Evolutionary conservation across 2,888 invertebrate genomes (phyloP).

Genomic region (Cinara cedri): DNA sequence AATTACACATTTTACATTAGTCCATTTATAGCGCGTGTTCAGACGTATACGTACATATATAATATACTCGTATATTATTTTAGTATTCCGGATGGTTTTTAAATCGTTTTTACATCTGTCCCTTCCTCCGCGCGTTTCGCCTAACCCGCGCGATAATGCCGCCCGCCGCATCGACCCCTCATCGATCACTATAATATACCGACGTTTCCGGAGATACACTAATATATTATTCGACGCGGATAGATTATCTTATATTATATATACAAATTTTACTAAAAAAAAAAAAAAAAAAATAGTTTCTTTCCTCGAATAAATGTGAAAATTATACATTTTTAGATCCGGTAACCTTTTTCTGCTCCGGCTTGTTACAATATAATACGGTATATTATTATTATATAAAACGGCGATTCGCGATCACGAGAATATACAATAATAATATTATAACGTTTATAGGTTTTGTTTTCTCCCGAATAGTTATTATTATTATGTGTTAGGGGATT

Average conservation of each 20-base stretch:
- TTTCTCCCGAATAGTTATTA: too few relatives aligned
- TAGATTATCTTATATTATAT: background rate
- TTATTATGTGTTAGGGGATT: too few relatives aligned
- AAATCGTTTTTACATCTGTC: slow-evolving; percentile 46
- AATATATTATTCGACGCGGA: background rate
- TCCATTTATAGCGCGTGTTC: slow-evolving; percentile 39
- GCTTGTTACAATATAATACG: too few relatives aligned
- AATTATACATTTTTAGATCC: background rate
- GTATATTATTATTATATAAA: too few relatives aligned
- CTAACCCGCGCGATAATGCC: background rate
- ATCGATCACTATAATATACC: slow-evolving; percentile 12
- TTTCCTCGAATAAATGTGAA: too few relatives aligned
- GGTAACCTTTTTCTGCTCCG: too few relatives aligned
- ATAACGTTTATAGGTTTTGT: too few relatives aligned
- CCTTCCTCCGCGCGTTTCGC: background rate
- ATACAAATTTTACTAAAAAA: slow-evolving; percentile 2
- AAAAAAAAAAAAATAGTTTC: background rate
- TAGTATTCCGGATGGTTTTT: slow-evolving; percentile 34
- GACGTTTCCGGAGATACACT: slow-evolving; percentile 26
- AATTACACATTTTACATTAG: slow-evolving; percentile 53
- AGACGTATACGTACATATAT: slow-evolving; percentile 7
- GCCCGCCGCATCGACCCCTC: background rate
- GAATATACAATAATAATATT: too few relatives aligned
- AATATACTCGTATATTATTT: too few relatives aligned
- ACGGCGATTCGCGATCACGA: too few relatives aligned